These are phyloP conservation scores for Drosophila nebulosa DNA, from an alignment of 1,140 invertebrate genomes.

Conservation along the genomic window DNA sequence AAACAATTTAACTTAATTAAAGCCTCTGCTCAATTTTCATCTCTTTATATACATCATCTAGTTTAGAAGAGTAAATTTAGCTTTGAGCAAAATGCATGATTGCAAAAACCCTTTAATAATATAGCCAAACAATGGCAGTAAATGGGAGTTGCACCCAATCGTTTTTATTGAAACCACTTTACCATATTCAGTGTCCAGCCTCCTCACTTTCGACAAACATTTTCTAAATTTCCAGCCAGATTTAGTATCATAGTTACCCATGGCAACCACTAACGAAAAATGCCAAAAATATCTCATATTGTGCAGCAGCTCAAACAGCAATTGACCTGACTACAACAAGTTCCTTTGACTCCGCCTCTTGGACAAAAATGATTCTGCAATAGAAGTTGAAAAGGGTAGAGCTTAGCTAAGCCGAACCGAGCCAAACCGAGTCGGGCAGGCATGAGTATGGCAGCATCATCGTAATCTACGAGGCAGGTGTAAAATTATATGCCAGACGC, in stretches of 20 bases:
- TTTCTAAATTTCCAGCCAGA: slow-evolving; percentile 5
- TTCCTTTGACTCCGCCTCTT: slow-evolving; percentile 2
- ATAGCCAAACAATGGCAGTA: background rate
- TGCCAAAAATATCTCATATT: slow-evolving; percentile 44
- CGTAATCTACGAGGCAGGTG: slow-evolving; percentile 56
- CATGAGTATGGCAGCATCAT: background rate
- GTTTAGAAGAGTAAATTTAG: no score
- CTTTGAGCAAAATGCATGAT: no score
- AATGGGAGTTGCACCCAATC: background rate
- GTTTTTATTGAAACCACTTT: background rate
- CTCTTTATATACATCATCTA: no score
- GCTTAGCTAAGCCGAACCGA: background rate
- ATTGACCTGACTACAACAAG: slow-evolving; percentile 38
- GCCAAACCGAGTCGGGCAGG: background rate
- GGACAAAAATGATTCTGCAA: slow-evolving; percentile 20
- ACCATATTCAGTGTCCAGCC: no score
- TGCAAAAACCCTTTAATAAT: no score
- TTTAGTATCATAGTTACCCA: slow-evolving; percentile 25
- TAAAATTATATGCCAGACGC: slow-evolving; percentile 66
- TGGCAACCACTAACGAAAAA: slow-evolving; percentile 22
- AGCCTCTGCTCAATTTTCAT: no score
- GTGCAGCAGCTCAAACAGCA: slow-evolving; percentile 34
- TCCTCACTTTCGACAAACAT: background rate
- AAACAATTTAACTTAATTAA: no score
- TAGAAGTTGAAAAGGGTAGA: background rate